Evolutionary conservation across 2,797 vertebrate genomes (phyloP), one percentile per base, ranked within the genome.

Genomic region (Hoplostethus atlanticus): DNA sequence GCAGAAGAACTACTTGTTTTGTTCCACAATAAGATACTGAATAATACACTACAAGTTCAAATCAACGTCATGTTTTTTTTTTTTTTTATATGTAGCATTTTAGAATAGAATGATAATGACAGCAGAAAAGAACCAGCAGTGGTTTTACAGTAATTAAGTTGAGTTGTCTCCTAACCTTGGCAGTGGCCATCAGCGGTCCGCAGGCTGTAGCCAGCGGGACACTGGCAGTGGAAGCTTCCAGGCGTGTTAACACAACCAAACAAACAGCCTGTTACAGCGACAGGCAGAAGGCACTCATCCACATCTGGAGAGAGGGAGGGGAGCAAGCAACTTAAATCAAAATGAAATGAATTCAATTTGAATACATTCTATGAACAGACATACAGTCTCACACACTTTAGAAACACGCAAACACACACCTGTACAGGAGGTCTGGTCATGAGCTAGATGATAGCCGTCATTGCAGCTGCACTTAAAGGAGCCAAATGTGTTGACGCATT

Each of bases 401-500:
- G 17, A 59, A 1, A 42, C 50, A 74, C 12, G 9, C 36, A 59
- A 15, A 60, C 28, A 71, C 76, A 55, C 71, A 85, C 79, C 81
- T 71, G 74, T 54, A 54, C 84, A 89, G 68, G 68, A 73, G 21
- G 67, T 64, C 57, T 53, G 69, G 66, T 76, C 59, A 6, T 62
- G 65, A 52, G 84, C 57, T 31, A 80, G 76, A 11, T 81, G 83
- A 68, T 88, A 92, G 0, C 93, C 87, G 1, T 75, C 64, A 34
- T 69, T 77, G 79, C 91, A 93, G 75, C 68, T 61, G 76, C 91
- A 93, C 80, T 73, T 86, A 74, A 84, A 93, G 17, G 91, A 91
- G 58, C 92, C 91, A 44, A 93, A 89, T 1, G 86, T 93, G 88
- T 94, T 94, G 71, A 90, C 73, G 79, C 92, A 94, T 64, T 61